Percentiles rank a stretch among this genome's conserved stretches.
Evolutionary conservation across 2,797 vertebrate genomes (phyloP).

Genomic region (Coregonus sp.): DNA sequence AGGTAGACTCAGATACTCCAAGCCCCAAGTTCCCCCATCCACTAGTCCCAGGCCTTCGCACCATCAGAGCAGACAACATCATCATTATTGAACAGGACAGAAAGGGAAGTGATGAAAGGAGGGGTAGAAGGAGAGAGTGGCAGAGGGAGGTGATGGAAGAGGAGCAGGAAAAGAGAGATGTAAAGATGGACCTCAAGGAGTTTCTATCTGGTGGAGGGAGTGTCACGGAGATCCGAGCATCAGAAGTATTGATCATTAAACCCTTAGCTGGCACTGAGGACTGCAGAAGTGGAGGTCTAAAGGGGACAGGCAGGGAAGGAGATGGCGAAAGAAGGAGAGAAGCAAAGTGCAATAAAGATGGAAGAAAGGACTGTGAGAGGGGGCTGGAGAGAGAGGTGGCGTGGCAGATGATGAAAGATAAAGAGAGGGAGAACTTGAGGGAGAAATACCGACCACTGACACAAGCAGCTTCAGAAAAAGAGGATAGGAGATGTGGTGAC

Average conservation of each 20-base stretch:
- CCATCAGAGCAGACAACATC: conserved; percentile 78
- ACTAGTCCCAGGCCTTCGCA: conserved; percentile 60
- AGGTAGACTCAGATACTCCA: conserved; percentile 41
- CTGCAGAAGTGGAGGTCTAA: conserved; percentile 24
- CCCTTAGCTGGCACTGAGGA: conserved; percentile 54
- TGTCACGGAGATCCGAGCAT: conserved; percentile 76
- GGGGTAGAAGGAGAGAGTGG: conserved; percentile 45
- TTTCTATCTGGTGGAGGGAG: conserved; percentile 72
- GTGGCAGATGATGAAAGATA: conserved; percentile 55
- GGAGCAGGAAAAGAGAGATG: conserved; percentile 59
- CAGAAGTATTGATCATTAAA: conserved; percentile 79
- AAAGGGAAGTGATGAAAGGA: conserved; percentile 52
- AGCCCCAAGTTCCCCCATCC: conserved; percentile 40
- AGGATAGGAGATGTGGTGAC: conserved; percentile 49
- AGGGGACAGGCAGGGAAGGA: conserved; percentile 33
- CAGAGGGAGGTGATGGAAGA: conserved; percentile 61
- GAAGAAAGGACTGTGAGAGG: conserved; percentile 43
- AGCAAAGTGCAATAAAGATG: conserved; percentile 35
- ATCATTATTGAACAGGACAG: conserved; percentile 79
- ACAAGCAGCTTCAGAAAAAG: conserved; percentile 59
- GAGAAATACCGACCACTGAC: conserved; percentile 58
- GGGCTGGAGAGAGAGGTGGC: conserved; percentile 53
- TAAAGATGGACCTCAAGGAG: conserved; percentile 78
- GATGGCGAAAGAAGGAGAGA: conserved; percentile 45
- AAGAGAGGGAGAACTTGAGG: conserved; percentile 38